These are phyloP conservation scores for Acanthosepion pharaonis DNA, from an alignment of 2,888 invertebrate species.

Conservation along the genomic window DNA sequence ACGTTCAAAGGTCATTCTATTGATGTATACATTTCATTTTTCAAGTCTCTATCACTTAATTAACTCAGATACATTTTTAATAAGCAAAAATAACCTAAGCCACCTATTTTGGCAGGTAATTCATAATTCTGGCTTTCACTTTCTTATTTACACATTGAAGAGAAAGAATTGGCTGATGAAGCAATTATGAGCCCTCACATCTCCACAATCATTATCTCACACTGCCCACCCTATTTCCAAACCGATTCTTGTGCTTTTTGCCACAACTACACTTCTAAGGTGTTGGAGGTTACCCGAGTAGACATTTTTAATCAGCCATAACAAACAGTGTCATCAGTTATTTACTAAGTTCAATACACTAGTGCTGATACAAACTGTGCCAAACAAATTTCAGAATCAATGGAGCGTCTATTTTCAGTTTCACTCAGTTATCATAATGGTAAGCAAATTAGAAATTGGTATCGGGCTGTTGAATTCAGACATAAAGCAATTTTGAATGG, in stretches of 20 bases:
- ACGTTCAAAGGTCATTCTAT: background rate
- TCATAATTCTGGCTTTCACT: background rate
- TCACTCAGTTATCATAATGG: background rate
- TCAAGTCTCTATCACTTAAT: background rate
- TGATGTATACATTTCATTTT: background rate
- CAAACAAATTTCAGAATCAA: background rate
- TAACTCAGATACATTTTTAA: background rate
- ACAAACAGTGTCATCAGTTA: slow-evolving; percentile 10
- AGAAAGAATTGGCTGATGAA: too few relatives aligned
- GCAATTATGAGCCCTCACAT: too few relatives aligned
- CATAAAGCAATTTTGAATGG: too few relatives aligned
- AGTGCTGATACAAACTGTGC: background rate
- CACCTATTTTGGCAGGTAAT: slow-evolving; percentile 33
- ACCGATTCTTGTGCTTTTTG: background rate
- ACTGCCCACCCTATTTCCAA: background rate
- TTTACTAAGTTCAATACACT: background rate
- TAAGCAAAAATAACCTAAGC: background rate
- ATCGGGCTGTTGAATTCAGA: too few relatives aligned
- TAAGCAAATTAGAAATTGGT: too few relatives aligned
- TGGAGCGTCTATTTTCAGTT: background rate
- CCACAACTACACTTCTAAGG: background rate
- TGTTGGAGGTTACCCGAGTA: background rate
- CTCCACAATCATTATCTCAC: background rate
- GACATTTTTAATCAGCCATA: slow-evolving; percentile 20
- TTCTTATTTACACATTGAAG: slow-evolving; percentile 11